phyloP scores from a whole-genome alignment of 2,797 vertebrate genomes.

The Hipposideros larvatus region DNA sequence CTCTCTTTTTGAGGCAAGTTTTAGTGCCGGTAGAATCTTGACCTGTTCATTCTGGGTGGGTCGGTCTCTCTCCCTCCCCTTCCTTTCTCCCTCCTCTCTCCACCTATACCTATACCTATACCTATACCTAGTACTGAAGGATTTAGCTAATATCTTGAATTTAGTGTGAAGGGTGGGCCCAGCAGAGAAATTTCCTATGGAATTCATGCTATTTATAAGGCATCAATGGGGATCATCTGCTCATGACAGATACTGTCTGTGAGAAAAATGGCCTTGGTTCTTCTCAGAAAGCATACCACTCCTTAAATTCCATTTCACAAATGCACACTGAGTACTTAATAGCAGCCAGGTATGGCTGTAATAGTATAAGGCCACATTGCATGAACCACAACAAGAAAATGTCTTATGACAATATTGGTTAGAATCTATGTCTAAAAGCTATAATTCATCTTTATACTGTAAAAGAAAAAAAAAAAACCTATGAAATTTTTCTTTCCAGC shows the following conservation, averaged over 20 bases:
- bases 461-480: neutral
- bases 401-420: slow-evolving; percentile 3
- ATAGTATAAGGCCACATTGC: neutral
- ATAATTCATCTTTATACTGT: neutral
- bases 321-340: neutral
- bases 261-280: slow-evolving; percentile 17
- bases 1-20: slow-evolving; percentile 13
- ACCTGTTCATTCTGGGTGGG: neutral
- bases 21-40: neutral
- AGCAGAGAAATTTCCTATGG: slow-evolving; percentile 40
- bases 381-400: neutral
- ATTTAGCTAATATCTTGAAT: slow-evolving; percentile 41
- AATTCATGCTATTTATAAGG: slow-evolving; percentile 15
- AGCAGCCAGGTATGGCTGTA: neutral
- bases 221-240: neutral
- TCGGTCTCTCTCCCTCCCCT: too few relatives aligned
- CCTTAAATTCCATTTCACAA: slow-evolving; percentile 13
- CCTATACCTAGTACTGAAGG: neutral
- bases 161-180: neutral
- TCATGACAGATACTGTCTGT: neutral
- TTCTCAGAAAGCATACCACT: slow-evolving; percentile 5
- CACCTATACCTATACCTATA: neutral
- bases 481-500: neutral
- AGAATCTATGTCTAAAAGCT: slow-evolving; percentile 17
- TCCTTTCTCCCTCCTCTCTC: too few relatives aligned